Base-by-base conservation (phyloP, 2,113 vertebrate genomes). In the Passer montanus region DNA sequence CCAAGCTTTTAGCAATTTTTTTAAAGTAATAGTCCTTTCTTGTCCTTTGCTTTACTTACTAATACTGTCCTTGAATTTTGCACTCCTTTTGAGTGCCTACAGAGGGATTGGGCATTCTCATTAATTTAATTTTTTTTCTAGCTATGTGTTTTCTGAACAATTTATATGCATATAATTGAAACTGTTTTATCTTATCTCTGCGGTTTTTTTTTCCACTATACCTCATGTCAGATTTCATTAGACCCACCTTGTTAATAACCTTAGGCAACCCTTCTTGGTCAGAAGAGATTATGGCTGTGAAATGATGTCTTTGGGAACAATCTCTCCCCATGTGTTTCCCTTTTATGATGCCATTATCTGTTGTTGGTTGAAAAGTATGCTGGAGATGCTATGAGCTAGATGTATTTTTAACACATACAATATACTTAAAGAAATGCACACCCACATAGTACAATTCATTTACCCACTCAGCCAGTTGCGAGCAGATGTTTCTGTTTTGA, bases 361-460 rank as follows among this genome's bases (percentile, higher is more conserved):
- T 28, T 67, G 27, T 30, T 76, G 33, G 22, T 58, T 67, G 44
- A 49, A 68, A 76, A 60, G 10, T 39, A 14, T 19, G 43, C 43
- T 69, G 76, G 59, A 78, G 81, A 37, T 67, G 21, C 10, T 60
- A 16, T 72, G 49, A 59, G 33, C 39, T 86, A 90, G 49, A 33
- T 73, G 21, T 7, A 23, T 69, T 60, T 89, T 26, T 69, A 86
- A 55, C 50, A n/a, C 6, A 24, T n/a, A 30, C 2, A 44, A 6
- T 33, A 69, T 16, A 69, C 0, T 0, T 50, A 30, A 49, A 63
- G 35, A 76, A 56, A 31, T 3, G 21, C 8, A 47, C 7, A 55
- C 6, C 7, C 16, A 50, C 0, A 0, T 4, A 27, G 1, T 26
- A 10, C 14, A 26, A 37, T n/a, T 63, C 9, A 46, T 87, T 85